A percentile compares a stretch with the other conserved stretches of the same genome.
Conservation (phyloP, 92 coral and sea anemone species). For the Virgularia gustaviana region DNA sequence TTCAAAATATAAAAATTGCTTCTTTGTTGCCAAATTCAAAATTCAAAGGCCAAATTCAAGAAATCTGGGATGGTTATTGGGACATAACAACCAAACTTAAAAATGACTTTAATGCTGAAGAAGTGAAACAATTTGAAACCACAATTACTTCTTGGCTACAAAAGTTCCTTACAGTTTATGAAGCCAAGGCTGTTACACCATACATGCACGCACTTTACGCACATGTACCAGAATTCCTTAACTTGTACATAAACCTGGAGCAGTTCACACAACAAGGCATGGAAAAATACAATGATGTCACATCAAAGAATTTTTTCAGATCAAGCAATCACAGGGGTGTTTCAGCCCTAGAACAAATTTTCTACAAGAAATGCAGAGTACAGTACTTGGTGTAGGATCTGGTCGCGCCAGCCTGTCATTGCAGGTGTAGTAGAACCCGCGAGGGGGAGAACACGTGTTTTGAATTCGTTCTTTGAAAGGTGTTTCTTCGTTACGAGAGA, state of each 20-base stretch:
- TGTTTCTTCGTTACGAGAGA: too few relatives aligned
- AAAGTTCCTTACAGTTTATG: slow-evolving; percentile 5
- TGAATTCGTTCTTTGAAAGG: too few relatives aligned
- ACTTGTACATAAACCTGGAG: slow-evolving; percentile 41
- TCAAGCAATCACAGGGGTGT: slow-evolving; percentile 57
- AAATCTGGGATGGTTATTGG: slow-evolving; percentile 24
- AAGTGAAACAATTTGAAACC: neutral
- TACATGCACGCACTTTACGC: slow-evolving; percentile 45
- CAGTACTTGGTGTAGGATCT: slow-evolving; percentile 52
- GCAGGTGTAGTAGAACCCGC: slow-evolving; percentile 39
- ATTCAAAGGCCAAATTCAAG: neutral
- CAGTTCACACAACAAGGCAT: slow-evolving; percentile 55
- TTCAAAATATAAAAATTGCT: neutral
- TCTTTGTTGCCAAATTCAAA: slow-evolving; percentile 20
- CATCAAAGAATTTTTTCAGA: slow-evolving; percentile 56
- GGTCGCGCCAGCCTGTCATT: slow-evolving; percentile 64
- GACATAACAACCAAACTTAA: neutral
- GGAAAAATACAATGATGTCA: slow-evolving; percentile 59
- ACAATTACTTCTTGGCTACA: slow-evolving; percentile 31
- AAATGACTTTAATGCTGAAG: slow-evolving; percentile 5
- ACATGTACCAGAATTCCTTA: slow-evolving; percentile 51
- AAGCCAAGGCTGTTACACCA: slow-evolving; percentile 24
- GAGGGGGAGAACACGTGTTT: too few relatives aligned
- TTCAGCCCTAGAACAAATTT: slow-evolving; percentile 52
- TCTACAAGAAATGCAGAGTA: slow-evolving; percentile 43